Evolutionary conservation across 2,888 invertebrate species (phyloP).

Genomic region (Drosophila stalkeri): DNA sequence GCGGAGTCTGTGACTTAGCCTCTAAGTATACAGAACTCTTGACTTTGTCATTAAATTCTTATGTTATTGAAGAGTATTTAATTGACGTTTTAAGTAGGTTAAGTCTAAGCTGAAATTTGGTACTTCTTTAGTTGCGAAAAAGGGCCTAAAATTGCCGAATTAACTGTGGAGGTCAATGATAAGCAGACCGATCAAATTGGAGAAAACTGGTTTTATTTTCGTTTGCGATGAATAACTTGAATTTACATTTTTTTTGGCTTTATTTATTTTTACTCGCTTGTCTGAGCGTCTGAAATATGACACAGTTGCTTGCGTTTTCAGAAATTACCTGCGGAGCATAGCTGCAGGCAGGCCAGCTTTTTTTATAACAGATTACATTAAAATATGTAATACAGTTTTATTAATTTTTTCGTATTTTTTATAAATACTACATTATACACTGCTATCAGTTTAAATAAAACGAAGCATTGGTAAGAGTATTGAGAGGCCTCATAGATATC

Average conservation of each 20-base stretch:
- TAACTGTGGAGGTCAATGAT: constrained; percentile 71
- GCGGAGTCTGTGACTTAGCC: not conserved
- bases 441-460: not conserved
- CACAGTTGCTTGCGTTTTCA: constrained; percentile 40
- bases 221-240: constrained; percentile 50
- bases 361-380: constrained; percentile 13
- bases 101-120: not conserved
- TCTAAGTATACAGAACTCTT: not conserved
- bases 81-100: not conserved
- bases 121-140: constrained; percentile 26
- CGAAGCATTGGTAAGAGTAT: not conserved
- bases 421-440: not conserved
- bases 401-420: not conserved
- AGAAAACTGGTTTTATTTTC: constrained; percentile 69
- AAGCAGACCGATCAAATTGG: constrained; percentile 28
- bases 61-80: not conserved
- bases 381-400: not conserved
- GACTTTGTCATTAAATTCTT: not conserved
- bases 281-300: constrained; percentile 28
- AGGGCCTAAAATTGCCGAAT: constrained; percentile 40
- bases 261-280: constrained; percentile 23
- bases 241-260: constrained; percentile 40
- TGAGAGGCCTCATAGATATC: not conserved
- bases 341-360: constrained; percentile 12
- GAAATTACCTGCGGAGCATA: constrained; percentile 9